These are phyloP conservation scores for Carassius auratus DNA, from an alignment of 2,113 vertebrate species.

Conservation along the genomic window DNA sequence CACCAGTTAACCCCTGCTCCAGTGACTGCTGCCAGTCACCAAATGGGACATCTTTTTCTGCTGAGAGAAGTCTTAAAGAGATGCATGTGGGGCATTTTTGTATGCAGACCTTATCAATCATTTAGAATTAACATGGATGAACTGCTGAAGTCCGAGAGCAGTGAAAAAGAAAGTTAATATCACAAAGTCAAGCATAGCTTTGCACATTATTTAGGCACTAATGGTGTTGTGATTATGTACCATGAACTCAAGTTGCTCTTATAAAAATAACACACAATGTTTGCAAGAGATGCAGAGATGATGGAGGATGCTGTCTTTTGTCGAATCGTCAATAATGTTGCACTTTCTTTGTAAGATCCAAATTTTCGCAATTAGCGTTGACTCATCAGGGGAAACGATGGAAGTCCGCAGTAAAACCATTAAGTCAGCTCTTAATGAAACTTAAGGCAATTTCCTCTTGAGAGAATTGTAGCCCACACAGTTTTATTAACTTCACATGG, in stretches of 20 bases:
- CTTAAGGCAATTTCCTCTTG: conserved; percentile 6
- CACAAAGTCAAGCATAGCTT: conserved; percentile 58
- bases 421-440: conserved; percentile 40
- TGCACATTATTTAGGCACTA: conserved; percentile 56
- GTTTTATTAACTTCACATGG: conserved; percentile 49
- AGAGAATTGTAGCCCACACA: conserved; percentile 36
- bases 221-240: conserved; percentile 32
- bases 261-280: conserved; percentile 34
- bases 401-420: conserved; percentile 25
- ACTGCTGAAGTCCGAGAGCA: conserved; percentile 42
- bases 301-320: conserved; percentile 21
- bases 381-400: not conserved
- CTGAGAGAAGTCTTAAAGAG: conserved; percentile 35
- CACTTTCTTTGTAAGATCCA: conserved; percentile 42
- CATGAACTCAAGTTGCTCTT: conserved; percentile 37
- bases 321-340: conserved; percentile 33
- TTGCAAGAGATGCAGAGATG: not conserved
- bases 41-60: not conserved
- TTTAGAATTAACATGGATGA: conserved; percentile 31
- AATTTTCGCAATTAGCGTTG: conserved; percentile 8
- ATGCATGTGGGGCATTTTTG: conserved; percentile 47
- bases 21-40: conserved; percentile 57
- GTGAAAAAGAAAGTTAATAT: conserved; percentile 42
- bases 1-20: conserved; percentile 84
- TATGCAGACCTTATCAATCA: conserved; percentile 41